A percentile compares a stretch with the other conserved stretches of the same genome.
These are phyloP conservation scores for Scaptodrosophila lebanonensis DNA, from an alignment of 1,140 invertebrate species.

Conservation along the genomic window DNA sequence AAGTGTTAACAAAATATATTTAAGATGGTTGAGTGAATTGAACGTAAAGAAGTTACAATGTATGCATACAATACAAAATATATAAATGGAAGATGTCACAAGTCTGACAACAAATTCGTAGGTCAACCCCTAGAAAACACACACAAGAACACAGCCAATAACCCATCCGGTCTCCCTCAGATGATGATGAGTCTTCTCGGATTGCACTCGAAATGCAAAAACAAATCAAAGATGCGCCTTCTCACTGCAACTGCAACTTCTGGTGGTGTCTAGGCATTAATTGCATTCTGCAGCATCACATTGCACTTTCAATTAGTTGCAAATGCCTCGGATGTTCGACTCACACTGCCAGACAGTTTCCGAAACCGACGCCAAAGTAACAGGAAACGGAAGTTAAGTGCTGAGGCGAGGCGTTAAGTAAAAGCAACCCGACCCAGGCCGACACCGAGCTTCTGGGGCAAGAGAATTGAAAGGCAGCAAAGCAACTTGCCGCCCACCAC, in stretches of 20 bases:
- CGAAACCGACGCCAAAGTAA: constrained; percentile 34
- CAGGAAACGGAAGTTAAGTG: constrained; percentile 76
- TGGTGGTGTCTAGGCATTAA: constrained; percentile 57
- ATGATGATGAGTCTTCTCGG: too few relatives aligned
- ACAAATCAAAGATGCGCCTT: constrained; percentile 41
- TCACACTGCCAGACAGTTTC: background rate
- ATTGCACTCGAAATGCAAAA: constrained; percentile 23
- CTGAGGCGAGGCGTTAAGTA: constrained; percentile 73
- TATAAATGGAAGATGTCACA: too few relatives aligned
- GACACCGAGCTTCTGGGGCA: background rate
- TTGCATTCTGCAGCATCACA: constrained; percentile 74
- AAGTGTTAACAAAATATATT: too few relatives aligned
- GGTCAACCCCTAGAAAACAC: constrained; percentile 1
- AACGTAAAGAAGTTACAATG: too few relatives aligned
- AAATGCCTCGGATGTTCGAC: constrained; percentile 45
- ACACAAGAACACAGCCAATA: too few relatives aligned
- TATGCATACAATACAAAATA: too few relatives aligned
- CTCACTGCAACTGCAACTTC: background rate
- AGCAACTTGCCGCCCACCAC: constrained; percentile 44
- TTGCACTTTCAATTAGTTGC: constrained; percentile 77
- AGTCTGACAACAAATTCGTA: too few relatives aligned
- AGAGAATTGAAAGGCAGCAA: constrained; percentile 54
- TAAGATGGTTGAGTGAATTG: too few relatives aligned
- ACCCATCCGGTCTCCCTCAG: too few relatives aligned
- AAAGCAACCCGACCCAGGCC: constrained; percentile 50